Evolutionary conservation across 1,140 invertebrate species (phyloP), one percentile per base, ranked within the genome.

Genomic region (Sarcophaga bullata): DNA sequence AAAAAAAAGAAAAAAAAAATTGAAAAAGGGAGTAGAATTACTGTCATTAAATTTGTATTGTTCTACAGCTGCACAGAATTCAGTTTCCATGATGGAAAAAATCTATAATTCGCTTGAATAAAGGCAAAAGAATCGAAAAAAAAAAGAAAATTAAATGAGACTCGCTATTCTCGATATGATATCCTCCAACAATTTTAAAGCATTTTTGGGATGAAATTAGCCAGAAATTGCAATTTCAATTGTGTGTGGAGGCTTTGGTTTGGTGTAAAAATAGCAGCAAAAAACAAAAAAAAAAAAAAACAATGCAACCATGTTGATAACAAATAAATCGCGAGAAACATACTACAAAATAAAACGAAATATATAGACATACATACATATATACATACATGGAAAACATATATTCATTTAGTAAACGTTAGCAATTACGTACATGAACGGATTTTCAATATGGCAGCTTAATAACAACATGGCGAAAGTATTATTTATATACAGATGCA

Each of bases 361-460:
- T 4, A 37, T 37, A 37, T 37, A 4, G 1, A 37, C 25, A 37
- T 37, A 37, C 25, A 37, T 1, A 37, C 25, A 37, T 37, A 37
- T 4, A 37, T 37, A 37, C 25, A 37, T 37, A 37, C 25, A n/a
- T n/a, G n/a, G n/a, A 37, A 37, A 37, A 37, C 25, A 37, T 37
- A 37, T 37, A 37, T 37, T 37, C 25, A 37, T 37, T 37, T 37
- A 37, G 25, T 37, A 37, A 37, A 9, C n/a, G n/a, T 17, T 68
- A 68, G n/a, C 62, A 68, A 68, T 68, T 68, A 68, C 17, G 8
- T 68, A 68, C 62, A 68, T 68, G 62, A 68, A n/a, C 62, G 17
- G 17, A 68, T 68, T 68, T 68, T 68, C 17, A 68, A 25, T 25
- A 68, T 68, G 62, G 62, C 62, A 68, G n/a, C 19, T 19, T 68